These are phyloP conservation scores for Salminus brasiliensis DNA, from an alignment of 2,113 vertebrate genomes.

Conservation along the genomic window DNA sequence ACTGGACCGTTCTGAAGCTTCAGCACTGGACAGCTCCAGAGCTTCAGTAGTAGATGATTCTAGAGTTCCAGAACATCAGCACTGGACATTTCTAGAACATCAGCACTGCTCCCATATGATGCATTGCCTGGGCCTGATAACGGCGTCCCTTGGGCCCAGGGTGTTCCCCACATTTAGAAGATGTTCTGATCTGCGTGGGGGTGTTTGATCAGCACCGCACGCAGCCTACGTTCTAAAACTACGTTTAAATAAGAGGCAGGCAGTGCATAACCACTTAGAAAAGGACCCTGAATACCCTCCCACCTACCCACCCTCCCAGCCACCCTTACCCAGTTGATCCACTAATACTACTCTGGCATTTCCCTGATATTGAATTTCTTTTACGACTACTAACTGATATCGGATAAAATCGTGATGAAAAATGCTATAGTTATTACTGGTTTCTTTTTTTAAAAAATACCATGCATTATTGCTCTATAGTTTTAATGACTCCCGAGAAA, in stretches of 20 bases:
- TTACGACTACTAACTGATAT: slow-evolving; percentile 75
- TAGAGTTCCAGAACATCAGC: no score
- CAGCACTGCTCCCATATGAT: slow-evolving; percentile 33
- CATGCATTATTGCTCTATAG: slow-evolving; percentile 88
- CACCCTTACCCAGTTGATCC: slow-evolving; percentile 56
- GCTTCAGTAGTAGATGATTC: no score
- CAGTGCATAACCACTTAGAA: slow-evolving; percentile 86
- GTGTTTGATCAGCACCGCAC: slow-evolving; percentile 71
- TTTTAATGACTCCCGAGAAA: slow-evolving; percentile 71
- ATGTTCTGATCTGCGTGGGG: slow-evolving; percentile 55
- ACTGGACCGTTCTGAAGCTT: slow-evolving; percentile 35
- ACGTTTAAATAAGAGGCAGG: slow-evolving; percentile 81
- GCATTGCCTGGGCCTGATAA: slow-evolving; percentile 17
- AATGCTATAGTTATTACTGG: slow-evolving; percentile 72
- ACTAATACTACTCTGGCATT: slow-evolving; percentile 77
- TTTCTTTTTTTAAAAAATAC: slow-evolving; percentile 72
- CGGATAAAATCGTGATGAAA: slow-evolving; percentile 77
- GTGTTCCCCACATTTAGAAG: slow-evolving; percentile 40
- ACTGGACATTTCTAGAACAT: neutral
- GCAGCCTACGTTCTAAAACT: slow-evolving; percentile 78
- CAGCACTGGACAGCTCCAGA: no score
- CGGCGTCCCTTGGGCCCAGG: slow-evolving; percentile 37
- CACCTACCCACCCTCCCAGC: slow-evolving; percentile 57
- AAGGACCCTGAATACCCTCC: slow-evolving; percentile 61
- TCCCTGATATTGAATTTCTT: slow-evolving; percentile 82